These are phyloP conservation scores for Brachionus koreanus DNA, from an alignment of 1,140 invertebrate genomes.

Conservation along the genomic window DNA sequence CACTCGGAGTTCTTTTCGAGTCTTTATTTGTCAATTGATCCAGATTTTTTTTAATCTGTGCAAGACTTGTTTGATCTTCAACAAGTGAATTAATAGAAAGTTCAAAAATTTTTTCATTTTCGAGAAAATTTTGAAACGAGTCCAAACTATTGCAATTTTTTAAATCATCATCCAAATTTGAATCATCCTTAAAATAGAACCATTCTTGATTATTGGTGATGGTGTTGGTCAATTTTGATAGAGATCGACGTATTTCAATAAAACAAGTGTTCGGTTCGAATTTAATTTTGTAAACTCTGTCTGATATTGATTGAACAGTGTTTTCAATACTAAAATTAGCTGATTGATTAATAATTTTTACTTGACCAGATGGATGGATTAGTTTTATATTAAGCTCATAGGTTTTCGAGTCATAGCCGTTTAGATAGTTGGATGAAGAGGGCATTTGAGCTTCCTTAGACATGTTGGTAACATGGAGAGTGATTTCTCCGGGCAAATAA, in stretches of 20 bases:
- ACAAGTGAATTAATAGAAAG: background rate
- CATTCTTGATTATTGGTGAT: conserved; percentile 27
- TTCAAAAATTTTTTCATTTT: background rate
- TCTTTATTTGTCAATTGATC: background rate
- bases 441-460: background rate
- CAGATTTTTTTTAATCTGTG: background rate
- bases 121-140: background rate
- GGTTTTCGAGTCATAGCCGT: background rate
- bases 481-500: background rate
- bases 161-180: background rate
- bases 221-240: conserved; percentile 17
- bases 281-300: background rate
- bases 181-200: conserved; percentile 12
- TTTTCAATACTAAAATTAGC: background rate
- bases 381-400: conserved; percentile 8
- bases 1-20: background rate
- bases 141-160: background rate
- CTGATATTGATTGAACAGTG: background rate
- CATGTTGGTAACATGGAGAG: background rate
- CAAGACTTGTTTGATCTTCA: background rate
- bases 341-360: conserved; percentile 6
- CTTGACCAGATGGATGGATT: conserved; percentile 1
- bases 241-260: conserved; percentile 9
- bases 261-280: background rate
- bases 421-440: background rate